These are phyloP conservation scores for Fragariocoptes setiger DNA, from an alignment of 1,140 invertebrate species.

Conservation along the genomic window DNA sequence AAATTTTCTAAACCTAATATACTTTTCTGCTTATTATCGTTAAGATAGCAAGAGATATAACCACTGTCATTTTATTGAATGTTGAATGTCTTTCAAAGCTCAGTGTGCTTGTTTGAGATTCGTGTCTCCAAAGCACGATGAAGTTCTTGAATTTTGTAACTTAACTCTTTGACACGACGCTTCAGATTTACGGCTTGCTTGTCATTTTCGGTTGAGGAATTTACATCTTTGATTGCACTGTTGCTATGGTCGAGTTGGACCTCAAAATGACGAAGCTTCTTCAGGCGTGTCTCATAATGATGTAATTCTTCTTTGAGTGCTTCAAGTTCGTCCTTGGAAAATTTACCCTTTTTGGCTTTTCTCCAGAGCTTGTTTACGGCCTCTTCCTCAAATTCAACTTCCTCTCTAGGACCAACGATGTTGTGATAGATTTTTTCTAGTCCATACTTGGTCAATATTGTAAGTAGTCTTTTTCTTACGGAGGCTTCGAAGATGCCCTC, in stretches of 20 bases:
- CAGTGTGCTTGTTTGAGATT: slow-evolving; percentile 32
- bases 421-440: slow-evolving; percentile 26
- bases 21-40: too few relatives aligned
- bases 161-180: slow-evolving; percentile 14
- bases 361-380: slow-evolving; percentile 61
- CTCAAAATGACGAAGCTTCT: slow-evolving; percentile 47
- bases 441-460: slow-evolving; percentile 45
- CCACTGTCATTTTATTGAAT: too few relatives aligned
- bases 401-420: slow-evolving; percentile 34
- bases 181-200: slow-evolving; percentile 29
- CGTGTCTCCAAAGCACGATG: slow-evolving; percentile 42
- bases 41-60: too few relatives aligned
- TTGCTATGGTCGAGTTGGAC: slow-evolving; percentile 27
- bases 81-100: too few relatives aligned
- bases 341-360: slow-evolving; percentile 39
- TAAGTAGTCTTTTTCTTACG: slow-evolving; percentile 40
- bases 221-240: slow-evolving; percentile 20
- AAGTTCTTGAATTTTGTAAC: slow-evolving; percentile 35
- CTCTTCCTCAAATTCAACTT: slow-evolving; percentile 45
- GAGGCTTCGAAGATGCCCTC: slow-evolving; percentile 51
- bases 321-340: slow-evolving; percentile 40
- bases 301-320: slow-evolving; percentile 50
- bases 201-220: slow-evolving; percentile 22
- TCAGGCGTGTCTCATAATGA: slow-evolving; percentile 51
- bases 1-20: too few relatives aligned